Conservation (phyloP, 1,140 invertebrate species). For the Galleria mellonella region DNA sequence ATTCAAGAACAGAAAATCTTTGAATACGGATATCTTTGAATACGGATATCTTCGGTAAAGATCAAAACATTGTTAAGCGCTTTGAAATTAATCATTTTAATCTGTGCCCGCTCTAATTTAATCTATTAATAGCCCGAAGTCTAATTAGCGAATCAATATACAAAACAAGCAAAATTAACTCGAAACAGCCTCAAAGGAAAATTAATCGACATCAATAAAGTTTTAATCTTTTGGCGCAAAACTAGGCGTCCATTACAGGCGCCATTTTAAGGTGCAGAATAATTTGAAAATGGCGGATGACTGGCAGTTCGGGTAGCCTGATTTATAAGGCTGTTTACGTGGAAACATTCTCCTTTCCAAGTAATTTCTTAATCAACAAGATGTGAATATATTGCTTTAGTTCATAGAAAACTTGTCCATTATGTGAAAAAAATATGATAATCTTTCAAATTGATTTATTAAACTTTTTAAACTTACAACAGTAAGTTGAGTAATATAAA, state of each 20-base stretch:
- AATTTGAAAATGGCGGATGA: conserved; percentile 42
- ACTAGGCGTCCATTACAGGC: conserved; percentile 23
- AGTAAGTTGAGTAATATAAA: no score
- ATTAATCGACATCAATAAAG: conserved; percentile 32
- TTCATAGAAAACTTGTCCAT: no score
- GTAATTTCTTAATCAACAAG: background rate
- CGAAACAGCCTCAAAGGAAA: background rate
- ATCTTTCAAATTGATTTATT: no score
- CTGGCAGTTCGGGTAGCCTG: conserved; percentile 23
- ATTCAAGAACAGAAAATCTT: no score
- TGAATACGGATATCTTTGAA: no score
- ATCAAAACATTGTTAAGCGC: no score
- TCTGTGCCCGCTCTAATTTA: no score
- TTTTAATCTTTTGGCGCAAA: conserved; percentile 33
- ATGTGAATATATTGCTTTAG: no score
- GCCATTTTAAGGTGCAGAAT: conserved; percentile 34
- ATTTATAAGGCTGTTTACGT: conserved; percentile 24
- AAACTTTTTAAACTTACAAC: no score
- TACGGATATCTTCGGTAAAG: no score
- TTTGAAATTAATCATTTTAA: no score
- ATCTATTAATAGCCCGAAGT: background rate
- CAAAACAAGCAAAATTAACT: conserved; percentile 3
- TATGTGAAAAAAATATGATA: no score
- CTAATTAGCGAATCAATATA: conserved; percentile 3
- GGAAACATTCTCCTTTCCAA: background rate